Evolutionary conservation across 2,113 vertebrate genomes (phyloP).

Genomic region (Martes martes): DNA sequence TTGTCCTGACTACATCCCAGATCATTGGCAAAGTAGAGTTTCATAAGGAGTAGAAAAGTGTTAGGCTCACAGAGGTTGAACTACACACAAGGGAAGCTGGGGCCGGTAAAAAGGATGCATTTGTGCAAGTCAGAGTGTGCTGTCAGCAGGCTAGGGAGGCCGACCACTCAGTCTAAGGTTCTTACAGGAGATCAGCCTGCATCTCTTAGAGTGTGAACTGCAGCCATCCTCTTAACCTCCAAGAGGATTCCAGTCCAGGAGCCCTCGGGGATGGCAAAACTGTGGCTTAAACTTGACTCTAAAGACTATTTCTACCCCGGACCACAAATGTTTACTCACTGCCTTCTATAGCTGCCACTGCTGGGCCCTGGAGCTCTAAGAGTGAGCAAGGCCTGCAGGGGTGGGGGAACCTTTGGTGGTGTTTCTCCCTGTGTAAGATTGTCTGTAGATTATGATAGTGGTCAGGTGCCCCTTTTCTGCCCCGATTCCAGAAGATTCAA

Average conservation of each 20-base stretch:
- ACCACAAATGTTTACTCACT: not conserved
- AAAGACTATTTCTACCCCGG: not conserved
- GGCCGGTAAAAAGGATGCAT: not conserved
- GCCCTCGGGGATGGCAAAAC: not conserved
- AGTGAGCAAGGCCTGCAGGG: not conserved
- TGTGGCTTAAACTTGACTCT: not conserved
- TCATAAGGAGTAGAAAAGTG: not conserved
- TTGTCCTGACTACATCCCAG: not conserved
- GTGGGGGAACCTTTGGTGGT: not conserved
- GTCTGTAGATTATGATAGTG: not conserved
- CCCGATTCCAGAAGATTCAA: not conserved
- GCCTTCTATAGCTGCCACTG: not conserved
- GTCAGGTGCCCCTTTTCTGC: not conserved
- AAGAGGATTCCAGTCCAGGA: not conserved
- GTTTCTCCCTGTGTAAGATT: not conserved
- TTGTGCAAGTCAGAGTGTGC: no score
- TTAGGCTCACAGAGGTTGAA: not conserved
- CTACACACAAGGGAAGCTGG: not conserved
- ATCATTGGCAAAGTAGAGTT: not conserved
- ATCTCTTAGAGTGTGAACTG: not conserved
- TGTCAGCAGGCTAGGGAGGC: not conserved
- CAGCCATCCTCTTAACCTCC: not conserved
- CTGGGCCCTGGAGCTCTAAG: not conserved
- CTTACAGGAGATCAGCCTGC: not conserved
- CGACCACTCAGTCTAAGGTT: not conserved